phyloP scores from a whole-genome alignment of 2,888 invertebrate genomes.

The Ormyrus nitidulus region DNA sequence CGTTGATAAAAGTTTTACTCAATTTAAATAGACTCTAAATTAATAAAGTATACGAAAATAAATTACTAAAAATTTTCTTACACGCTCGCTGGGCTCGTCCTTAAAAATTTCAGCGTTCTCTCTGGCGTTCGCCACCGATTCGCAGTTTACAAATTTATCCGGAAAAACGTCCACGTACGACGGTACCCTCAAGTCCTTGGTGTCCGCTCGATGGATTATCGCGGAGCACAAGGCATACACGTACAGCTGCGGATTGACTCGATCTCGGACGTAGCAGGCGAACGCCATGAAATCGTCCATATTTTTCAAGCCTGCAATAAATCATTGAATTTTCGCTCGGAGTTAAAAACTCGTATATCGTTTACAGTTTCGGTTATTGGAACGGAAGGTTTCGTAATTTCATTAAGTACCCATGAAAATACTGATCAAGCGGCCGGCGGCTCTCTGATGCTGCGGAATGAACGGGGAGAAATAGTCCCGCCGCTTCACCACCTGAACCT shows the following conservation, averaged over 20 bases:
- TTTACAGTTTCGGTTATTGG: neutral
- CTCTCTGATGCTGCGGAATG: conserved; percentile 82
- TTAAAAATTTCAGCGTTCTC: conserved; percentile 82
- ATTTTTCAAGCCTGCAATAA: conserved; percentile 80
- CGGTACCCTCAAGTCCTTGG: conserved; percentile 83
- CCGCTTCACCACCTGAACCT: conserved; percentile 80
- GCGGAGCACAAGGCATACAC: conserved; percentile 88
- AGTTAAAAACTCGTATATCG: neutral
- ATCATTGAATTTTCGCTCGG: too few relatives aligned
- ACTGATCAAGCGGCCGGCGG: conserved; percentile 83
- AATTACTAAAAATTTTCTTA: conserved; percentile 68
- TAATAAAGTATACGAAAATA: neutral
- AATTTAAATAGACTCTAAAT: neutral
- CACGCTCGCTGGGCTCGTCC: conserved; percentile 79
- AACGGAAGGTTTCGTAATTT: too few relatives aligned
- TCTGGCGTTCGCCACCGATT: conserved; percentile 82
- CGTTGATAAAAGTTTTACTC: neutral
- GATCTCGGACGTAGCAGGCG: conserved; percentile 83
- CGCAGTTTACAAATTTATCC: conserved; percentile 87
- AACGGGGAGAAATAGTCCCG: conserved; percentile 86
- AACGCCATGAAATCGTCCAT: conserved; percentile 84
- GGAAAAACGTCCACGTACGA: conserved; percentile 88
- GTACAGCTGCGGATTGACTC: conserved; percentile 87
- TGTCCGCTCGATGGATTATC: conserved; percentile 84
- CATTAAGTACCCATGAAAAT: conserved; percentile 79